A percentile compares a stretch with the other conserved stretches of the same genome.
Evolutionary conservation across 2,888 invertebrate species (phyloP).

Genomic region (Brachylomia viminalis): DNA sequence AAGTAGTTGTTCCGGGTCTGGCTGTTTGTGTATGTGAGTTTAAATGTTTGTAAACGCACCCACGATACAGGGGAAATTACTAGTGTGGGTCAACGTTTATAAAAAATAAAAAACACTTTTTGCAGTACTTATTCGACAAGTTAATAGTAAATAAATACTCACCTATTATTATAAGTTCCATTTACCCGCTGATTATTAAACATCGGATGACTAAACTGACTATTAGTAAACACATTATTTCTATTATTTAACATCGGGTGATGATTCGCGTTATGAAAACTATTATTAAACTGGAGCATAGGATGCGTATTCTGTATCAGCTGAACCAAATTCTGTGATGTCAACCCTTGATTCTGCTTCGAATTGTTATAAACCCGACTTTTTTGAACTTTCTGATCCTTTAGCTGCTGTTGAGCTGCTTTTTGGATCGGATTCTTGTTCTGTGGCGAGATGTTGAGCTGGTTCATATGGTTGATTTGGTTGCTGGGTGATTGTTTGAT

Average conservation of each 20-base stretch:
- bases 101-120: too few species aligned
- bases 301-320: conserved; percentile 87
- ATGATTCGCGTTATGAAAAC: conserved; percentile 85
- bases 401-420: conserved; percentile 45
- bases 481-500: conserved; percentile 63
- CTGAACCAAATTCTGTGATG: conserved; percentile 85
- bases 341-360: conserved; percentile 68
- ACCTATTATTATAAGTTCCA: conserved; percentile 77
- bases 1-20: too few species aligned
- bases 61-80: too few species aligned
- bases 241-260: conserved; percentile 84
- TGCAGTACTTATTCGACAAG: too few species aligned
- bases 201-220: conserved; percentile 75
- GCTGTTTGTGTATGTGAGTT: too few species aligned
- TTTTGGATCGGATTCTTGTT: conserved; percentile 47
- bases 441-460: conserved; percentile 73
- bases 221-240: conserved; percentile 73
- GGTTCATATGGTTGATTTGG: conserved; percentile 58
- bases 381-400: conserved; percentile 77
- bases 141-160: conserved; percentile 41
- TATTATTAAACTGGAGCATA: conserved; percentile 83
- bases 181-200: conserved; percentile 78
- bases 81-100: too few species aligned
- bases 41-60: too few species aligned
- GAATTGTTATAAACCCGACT: conserved; percentile 82